A percentile compares a stretch with the other conserved stretches of the same genome.
Evolutionary conservation across 2,797 vertebrate species (phyloP).

Genomic region (Gephyroberyx darwinii): DNA sequence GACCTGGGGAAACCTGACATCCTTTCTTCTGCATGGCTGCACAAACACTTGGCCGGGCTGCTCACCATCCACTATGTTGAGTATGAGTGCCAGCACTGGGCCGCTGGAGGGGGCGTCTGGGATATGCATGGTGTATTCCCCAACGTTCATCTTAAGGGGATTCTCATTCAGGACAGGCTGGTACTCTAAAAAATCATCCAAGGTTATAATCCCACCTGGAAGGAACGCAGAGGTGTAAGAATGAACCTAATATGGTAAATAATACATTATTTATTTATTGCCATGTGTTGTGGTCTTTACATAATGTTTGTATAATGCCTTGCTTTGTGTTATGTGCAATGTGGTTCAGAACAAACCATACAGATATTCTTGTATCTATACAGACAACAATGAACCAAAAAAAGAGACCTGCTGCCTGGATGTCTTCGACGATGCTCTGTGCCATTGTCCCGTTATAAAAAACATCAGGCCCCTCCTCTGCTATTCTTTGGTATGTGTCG

Average conservation of each 20-base stretch:
- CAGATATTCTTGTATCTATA: neutral
- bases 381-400: conserved; percentile 8
- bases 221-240: conserved; percentile 9
- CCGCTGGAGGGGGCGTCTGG: conserved; percentile 92
- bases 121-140: conserved; percentile 86
- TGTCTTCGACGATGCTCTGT: conserved; percentile 87
- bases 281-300: neutral
- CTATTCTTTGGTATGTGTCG: conserved; percentile 83
- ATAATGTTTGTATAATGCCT: neutral
- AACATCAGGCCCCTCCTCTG: conserved; percentile 81
- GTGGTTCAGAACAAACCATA: neutral
- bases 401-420: conserved; percentile 84
- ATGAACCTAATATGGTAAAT: conserved; percentile 22
- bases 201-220: conserved; percentile 91
- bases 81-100: conserved; percentile 91
- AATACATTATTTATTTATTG: neutral
- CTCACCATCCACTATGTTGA: conserved; percentile 95
- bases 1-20: conserved; percentile 70
- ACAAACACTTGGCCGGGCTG: conserved; percentile 46
- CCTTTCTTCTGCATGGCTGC: conserved; percentile 61
- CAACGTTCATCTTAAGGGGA: conserved; percentile 83
- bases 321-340: neutral
- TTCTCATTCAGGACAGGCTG: conserved; percentile 83
- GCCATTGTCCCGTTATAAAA: conserved; percentile 86
- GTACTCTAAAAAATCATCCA: conserved; percentile 89